These are phyloP conservation scores for Apis laboriosa DNA, from an alignment of 1,140 invertebrate genomes.

Conservation along the genomic window DNA sequence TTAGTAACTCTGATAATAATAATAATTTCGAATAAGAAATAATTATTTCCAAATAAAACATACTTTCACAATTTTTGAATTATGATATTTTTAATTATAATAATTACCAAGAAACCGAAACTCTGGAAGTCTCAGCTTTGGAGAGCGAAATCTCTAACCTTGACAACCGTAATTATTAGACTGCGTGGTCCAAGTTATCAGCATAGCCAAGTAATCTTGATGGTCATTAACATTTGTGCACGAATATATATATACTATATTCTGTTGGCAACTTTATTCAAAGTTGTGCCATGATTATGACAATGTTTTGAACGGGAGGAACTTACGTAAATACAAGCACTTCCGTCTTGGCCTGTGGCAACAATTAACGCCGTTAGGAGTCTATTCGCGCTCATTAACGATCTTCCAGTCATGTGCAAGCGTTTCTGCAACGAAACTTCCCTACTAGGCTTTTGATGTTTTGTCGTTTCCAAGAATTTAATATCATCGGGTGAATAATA, in stretches of 20 bases:
- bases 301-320: conserved; percentile 48
- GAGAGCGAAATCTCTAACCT: too few relatives aligned
- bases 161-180: conserved; percentile 24
- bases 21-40: too few relatives aligned
- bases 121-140: too few relatives aligned
- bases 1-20: too few relatives aligned
- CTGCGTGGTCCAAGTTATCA: neutral
- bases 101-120: too few relatives aligned
- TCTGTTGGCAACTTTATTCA: conserved; percentile 3
- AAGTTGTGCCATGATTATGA: conserved; percentile 47
- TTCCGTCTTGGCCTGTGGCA: conserved; percentile 42
- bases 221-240: neutral
- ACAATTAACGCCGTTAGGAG: conserved; percentile 47
- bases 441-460: conserved; percentile 1
- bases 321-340: conserved; percentile 52
- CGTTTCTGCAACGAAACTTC: conserved; percentile 5
- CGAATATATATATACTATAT: neutral
- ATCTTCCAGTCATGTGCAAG: conserved; percentile 26
- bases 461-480: conserved; percentile 1
- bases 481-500: neutral
- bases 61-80: too few relatives aligned
- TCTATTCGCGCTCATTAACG: conserved; percentile 52
- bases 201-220: conserved; percentile 2
- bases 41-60: too few relatives aligned
- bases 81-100: too few relatives aligned